These are phyloP conservation scores for Squalus acanthias DNA, from an alignment of 2,797 vertebrate genomes.

Conservation along the genomic window DNA sequence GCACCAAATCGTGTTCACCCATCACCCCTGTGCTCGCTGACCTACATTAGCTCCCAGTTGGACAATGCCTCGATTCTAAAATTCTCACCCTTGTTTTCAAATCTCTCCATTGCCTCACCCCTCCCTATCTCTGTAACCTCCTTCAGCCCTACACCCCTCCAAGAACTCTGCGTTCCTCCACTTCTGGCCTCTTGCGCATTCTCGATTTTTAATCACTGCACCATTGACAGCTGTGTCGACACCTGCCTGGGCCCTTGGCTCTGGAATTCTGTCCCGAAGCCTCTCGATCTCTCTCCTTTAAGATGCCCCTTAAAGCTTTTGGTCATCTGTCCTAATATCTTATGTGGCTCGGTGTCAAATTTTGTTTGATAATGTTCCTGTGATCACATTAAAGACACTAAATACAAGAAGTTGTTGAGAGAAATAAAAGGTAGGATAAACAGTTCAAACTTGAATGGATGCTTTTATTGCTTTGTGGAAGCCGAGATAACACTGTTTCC, in stretches of 20 bases:
- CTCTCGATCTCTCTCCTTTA: not conserved
- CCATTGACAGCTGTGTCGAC: too few species aligned
- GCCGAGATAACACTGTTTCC: not conserved
- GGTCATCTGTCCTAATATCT: not conserved
- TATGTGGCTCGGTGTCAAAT: not conserved
- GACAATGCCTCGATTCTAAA: not conserved
- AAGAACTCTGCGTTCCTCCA: not conserved
- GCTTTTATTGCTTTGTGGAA: not conserved
- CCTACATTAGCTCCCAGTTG: too few species aligned
- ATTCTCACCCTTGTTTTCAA: not conserved
- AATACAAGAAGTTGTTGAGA: too few species aligned
- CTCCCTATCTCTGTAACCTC: too few species aligned
- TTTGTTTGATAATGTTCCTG: not conserved
- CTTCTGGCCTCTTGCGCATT: not conserved
- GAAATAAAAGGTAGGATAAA: not conserved
- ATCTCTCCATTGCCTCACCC: too few species aligned
- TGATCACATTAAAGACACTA: not conserved
- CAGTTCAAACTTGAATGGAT: not conserved
- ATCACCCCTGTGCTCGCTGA: not conserved
- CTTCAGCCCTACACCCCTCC: not conserved
- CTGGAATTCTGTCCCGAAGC: not conserved
- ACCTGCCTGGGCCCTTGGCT: not conserved
- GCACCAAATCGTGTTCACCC: not conserved
- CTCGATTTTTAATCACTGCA: not conserved
- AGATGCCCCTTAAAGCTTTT: not conserved